Conservation (phyloP, 2,797 vertebrate species). For the Peromyscus nudipes region DNA sequence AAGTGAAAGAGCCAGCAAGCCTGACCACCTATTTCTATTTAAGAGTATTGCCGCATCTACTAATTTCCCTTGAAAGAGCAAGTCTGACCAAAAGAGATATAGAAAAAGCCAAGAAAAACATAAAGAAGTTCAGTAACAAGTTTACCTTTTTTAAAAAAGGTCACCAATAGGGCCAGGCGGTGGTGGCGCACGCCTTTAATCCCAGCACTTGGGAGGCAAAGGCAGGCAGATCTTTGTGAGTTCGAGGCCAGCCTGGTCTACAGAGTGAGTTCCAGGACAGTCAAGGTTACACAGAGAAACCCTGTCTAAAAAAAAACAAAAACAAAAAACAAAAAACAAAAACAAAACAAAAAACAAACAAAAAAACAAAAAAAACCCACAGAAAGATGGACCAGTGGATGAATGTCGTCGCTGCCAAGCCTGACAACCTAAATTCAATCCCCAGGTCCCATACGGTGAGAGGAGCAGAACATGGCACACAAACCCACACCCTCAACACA, state of each 20-base stretch:
- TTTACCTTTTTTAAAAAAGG: background rate
- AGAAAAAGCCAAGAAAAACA: conserved; percentile 29
- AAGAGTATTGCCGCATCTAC: background rate
- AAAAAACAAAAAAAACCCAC: no score
- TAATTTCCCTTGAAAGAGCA: conserved; percentile 8
- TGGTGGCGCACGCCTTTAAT: no score
- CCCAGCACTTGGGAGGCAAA: no score
- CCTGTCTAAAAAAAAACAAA: no score
- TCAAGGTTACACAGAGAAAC: no score
- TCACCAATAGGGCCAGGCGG: background rate
- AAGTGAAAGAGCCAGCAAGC: background rate
- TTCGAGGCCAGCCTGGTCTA: no score
- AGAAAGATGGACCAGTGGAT: no score
- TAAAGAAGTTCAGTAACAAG: background rate
- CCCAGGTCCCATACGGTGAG: background rate
- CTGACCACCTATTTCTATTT: background rate
- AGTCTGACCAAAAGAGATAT: conserved; percentile 17
- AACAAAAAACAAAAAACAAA: no score
- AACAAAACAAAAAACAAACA: no score
- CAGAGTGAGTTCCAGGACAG: no score
- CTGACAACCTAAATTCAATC: background rate
- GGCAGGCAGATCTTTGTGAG: no score
- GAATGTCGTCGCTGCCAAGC: background rate
- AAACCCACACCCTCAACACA: background rate
- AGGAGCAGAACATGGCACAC: background rate